Percentiles rank a stretch among this genome's conserved stretches.
Evolutionary conservation across 2,113 vertebrate species (phyloP).

Genomic region (Daphoenositta chrysoptera): DNA sequence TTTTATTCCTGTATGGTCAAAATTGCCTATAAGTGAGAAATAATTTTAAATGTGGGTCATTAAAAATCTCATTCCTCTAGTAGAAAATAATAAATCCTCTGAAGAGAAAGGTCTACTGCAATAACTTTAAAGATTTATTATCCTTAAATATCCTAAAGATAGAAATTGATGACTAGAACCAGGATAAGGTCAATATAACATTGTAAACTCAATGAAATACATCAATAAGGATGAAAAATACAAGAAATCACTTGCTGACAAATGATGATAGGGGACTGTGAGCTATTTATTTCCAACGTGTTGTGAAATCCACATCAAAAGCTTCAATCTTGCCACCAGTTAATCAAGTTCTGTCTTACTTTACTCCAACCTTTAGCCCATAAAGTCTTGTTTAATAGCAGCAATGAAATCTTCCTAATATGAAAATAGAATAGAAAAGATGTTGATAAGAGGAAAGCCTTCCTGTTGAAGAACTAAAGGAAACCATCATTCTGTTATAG

Average conservation of each 20-base stretch:
- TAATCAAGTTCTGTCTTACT: neutral
- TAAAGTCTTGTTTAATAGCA: neutral
- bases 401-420: neutral
- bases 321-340: neutral
- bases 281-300: neutral
- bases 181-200: slow-evolving; percentile 39
- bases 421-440: neutral
- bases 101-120: neutral
- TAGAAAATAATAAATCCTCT: slow-evolving; percentile 29
- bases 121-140: slow-evolving; percentile 12
- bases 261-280: neutral
- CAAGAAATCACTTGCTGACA: neutral
- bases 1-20: neutral
- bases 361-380: neutral
- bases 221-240: neutral
- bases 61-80: slow-evolving; percentile 9
- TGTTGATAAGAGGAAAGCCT: neutral
- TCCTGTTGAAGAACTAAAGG: neutral
- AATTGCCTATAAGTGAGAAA: slow-evolving; percentile 16
- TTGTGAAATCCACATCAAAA: neutral
- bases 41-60: slow-evolving; percentile 28
- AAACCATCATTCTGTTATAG: neutral
- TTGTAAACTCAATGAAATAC: slow-evolving; percentile 34
- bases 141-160: slow-evolving; percentile 6
- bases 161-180: slow-evolving; percentile 19